Base-by-base conservation (phyloP, 2,888 invertebrate species). In the Unio pictorum region DNA sequence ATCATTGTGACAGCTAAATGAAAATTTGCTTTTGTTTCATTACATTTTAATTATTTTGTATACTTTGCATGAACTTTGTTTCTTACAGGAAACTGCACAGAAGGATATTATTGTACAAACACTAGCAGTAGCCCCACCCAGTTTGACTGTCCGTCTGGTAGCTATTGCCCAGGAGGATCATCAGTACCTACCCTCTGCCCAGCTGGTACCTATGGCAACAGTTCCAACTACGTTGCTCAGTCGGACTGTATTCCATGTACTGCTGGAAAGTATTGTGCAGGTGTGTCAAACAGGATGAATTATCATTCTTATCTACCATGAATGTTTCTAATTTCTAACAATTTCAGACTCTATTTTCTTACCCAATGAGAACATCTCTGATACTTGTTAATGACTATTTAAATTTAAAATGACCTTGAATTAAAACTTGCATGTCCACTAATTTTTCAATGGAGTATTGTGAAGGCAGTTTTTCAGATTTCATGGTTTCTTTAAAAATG, bases 21-120 rank as follows among this genome's bases (percentile, higher is more conserved):
- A 11, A 15, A 45, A 45, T 15, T 45, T 45, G 15, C 11, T 54
- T 17, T 5, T 64, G 17, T 34, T n/a, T 63, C 8, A 15, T n/a
- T 20, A 28, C 28, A 6, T 28, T 23, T 60, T 7, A 60, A 26
- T 5, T 26, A 28, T 60, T 45, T 45, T 45, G 15, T 45, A 45
- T 20, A 34, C 20, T 34, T 34, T 34, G 28, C 6, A 45, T 45
- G 45, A 8, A 58, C 34, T 68, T n/a, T 20, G 63, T 55, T 66
- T 55, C 26, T 66, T 69, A 3, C 58, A 86, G 87, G 86, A 28
- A 82, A 86, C 76, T 88, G 88, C 73, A 76, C 74, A n/a, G 81
- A 83, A 54, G 88, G 88, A 3, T 88, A 77, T 71, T 89, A 87
- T 80, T 89, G 89, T 71, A 87, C 85, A 70, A 81, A 82, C 74